Evolutionary conservation across 2,797 vertebrate species (phyloP).

Genomic region (Borostomias antarcticus): DNA sequence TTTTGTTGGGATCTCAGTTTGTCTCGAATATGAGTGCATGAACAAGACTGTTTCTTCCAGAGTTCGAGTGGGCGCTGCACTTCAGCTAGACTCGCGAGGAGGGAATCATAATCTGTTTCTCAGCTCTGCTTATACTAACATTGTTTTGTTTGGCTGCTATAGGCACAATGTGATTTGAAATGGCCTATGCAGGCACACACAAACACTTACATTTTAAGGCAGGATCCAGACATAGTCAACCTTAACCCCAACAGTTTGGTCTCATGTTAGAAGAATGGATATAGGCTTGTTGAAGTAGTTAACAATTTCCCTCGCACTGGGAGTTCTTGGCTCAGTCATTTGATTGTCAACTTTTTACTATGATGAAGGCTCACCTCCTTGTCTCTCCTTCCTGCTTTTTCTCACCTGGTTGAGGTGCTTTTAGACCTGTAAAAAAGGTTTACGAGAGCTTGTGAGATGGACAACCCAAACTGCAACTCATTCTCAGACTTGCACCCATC

Average conservation of each 20-base stretch:
- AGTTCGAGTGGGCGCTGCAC: slow-evolving; percentile 36
- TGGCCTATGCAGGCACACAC: slow-evolving; percentile 38
- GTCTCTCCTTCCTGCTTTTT: slow-evolving; percentile 4
- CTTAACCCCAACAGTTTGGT: background rate
- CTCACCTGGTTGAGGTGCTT: background rate
- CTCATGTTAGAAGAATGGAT: background rate
- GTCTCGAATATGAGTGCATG: slow-evolving; percentile 58
- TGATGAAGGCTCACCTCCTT: background rate
- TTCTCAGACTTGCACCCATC: too few relatives aligned
- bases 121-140: slow-evolving; percentile 55
- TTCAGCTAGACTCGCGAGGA: slow-evolving; percentile 28
- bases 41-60: slow-evolving; percentile 23
- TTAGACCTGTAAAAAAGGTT: background rate
- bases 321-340: slow-evolving; percentile 1
- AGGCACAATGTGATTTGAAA: slow-evolving; percentile 29
- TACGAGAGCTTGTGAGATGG: too few relatives aligned
- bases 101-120: slow-evolving; percentile 23
- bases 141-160: slow-evolving; percentile 41
- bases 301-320: background rate
- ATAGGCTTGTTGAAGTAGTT: background rate
- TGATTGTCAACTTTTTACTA: slow-evolving; percentile 2
- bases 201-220: slow-evolving; percentile 13
- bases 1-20: slow-evolving; percentile 33
- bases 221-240: slow-evolving; percentile 16
- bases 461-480: too few relatives aligned